phyloP scores from a whole-genome alignment of 2,797 vertebrate species.

The Zalophus californianus region DNA sequence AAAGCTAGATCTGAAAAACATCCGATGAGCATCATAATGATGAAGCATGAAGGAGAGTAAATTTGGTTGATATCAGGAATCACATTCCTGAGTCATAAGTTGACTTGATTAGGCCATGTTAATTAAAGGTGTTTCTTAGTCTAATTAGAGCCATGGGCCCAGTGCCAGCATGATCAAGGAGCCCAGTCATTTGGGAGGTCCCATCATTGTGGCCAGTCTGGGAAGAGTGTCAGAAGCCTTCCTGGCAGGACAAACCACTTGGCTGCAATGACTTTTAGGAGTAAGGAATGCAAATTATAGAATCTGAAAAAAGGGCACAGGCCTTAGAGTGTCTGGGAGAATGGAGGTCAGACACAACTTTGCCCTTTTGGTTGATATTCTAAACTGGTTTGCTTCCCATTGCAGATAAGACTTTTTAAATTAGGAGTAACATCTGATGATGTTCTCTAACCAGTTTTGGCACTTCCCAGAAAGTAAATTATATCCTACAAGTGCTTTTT shows the following conservation, averaged over 20 bases:
- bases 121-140: constrained; percentile 75
- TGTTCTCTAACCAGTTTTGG: constrained; percentile 55
- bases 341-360: neutral
- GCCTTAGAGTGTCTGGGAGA: neutral
- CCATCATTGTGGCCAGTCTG: neutral
- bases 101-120: constrained; percentile 55
- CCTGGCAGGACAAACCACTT: neutral
- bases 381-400: constrained; percentile 25
- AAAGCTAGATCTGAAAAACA: constrained; percentile 49
- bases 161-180: constrained; percentile 16
- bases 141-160: constrained; percentile 66
- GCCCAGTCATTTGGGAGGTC: constrained; percentile 56
- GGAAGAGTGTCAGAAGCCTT: constrained; percentile 17
- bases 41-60: constrained; percentile 36
- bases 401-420: neutral
- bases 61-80: constrained; percentile 44
- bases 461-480: constrained; percentile 64
- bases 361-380: neutral
- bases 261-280: neutral
- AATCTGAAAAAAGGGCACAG: neutral
- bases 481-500: constrained; percentile 58
- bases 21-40: neutral
- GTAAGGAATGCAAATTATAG: constrained; percentile 45
- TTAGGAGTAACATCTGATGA: constrained; percentile 16
- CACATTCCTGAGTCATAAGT: constrained; percentile 43